phyloP scores from a whole-genome alignment of 2,113 vertebrate genomes.

The Zingel zingel region DNA sequence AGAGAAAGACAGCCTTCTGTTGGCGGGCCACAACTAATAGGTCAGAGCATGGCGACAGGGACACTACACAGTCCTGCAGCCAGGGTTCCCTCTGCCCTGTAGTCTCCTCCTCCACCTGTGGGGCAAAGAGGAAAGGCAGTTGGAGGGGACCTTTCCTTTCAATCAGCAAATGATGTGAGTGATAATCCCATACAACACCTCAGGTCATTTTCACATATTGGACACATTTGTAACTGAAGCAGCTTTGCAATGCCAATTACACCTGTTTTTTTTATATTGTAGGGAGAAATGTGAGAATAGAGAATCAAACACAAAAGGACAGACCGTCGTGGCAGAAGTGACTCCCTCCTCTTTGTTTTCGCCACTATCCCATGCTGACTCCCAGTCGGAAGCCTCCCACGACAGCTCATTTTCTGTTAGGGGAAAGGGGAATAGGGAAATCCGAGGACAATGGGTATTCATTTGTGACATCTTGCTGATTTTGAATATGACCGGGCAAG shows the following conservation, averaged over 20 bases:
- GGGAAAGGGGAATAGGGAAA: background rate
- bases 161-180: background rate
- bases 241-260: too few relatives aligned
- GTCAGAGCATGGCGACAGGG: slow-evolving; percentile 95
- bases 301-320: slow-evolving; percentile 16
- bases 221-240: too few relatives aligned
- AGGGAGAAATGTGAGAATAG: background rate
- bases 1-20: slow-evolving; percentile 94
- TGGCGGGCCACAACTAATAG: slow-evolving; percentile 94
- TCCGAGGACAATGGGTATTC: background rate
- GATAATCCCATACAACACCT: background rate
- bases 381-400: slow-evolving; percentile 85
- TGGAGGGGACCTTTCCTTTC: background rate
- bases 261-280: too few relatives aligned
- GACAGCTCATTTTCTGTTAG: slow-evolving; percentile 80
- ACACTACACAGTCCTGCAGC: slow-evolving; percentile 94
- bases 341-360: slow-evolving; percentile 70
- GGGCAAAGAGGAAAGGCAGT: background rate
- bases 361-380: slow-evolving; percentile 77
- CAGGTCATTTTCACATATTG: background rate
- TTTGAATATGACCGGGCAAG: background rate
- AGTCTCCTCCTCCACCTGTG: slow-evolving; percentile 73
- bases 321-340: slow-evolving; percentile 53
- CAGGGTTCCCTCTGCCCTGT: slow-evolving; percentile 85
- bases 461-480: background rate